Base-by-base conservation (phyloP, 1,140 invertebrate genomes). In the Arctopsyche grandis region DNA sequence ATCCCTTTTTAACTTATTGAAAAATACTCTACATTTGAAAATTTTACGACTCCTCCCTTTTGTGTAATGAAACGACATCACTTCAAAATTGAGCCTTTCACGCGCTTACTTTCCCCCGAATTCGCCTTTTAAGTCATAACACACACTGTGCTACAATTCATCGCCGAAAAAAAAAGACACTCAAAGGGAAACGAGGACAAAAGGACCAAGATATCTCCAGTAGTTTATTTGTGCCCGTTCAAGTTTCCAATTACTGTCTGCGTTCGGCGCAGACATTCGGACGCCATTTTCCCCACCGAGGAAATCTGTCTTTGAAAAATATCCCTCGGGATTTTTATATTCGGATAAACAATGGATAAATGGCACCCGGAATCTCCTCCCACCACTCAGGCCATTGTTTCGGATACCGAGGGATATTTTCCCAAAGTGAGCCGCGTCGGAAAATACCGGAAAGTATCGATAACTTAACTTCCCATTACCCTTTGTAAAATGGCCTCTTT, bases 211-310 rank as follows among this genome's bases (percentile, higher is more conserved):
- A 66, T 24, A 66, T 66, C 63, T 26, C 22, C 24, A 66, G 58
- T 19, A 60, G 58, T 66, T 26, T 52, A 52, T 52, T 52, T 66
- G 63, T 29, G 63, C 63, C 24, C 63, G 21, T 24, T 66, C 63
- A 22, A 66, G 63, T 66, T 66, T 66, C 21, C 63, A 66, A 66
- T 66, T 66, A 66, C 63, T 9, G 63, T 22, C 9, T 66, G 48
- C 16, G 48, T 52, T 52, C 48, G 48, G 10, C 48, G 48, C 48
- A 66, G 63, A 66, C 63, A 22, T 66, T 66, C 63, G 24, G 63
- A 66, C 63, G 63, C 63, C 63, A 24, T 24, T 66, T 66, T 3
- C 3, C 48, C 48, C 48, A 52, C 48, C 10, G 48, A 12, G 48
- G 16, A 52, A 16, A 52, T 16, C 48, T 14, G 12, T 16, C 48